Evolutionary conservation across 2,888 invertebrate species (phyloP), one percentile per base, ranked within the genome.

Genomic region (Myopa testacea): DNA sequence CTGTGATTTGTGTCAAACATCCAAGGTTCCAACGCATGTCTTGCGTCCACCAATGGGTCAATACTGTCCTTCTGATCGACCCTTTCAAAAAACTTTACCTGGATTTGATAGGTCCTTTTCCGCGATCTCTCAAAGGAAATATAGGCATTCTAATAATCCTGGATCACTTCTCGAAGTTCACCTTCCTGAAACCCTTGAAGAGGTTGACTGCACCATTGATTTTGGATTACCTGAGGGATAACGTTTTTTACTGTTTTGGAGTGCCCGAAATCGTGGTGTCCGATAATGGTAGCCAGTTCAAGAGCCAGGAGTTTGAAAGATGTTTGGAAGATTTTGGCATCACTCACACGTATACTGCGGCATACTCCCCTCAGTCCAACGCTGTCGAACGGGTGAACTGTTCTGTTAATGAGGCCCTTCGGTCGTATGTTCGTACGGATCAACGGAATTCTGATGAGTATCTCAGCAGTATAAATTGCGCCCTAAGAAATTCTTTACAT

Each of bases 141-240:
- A 62, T 75, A 6, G 70, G 78, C 10, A 75, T 81, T 16, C 67
- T 78, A 1, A 79, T 81, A 1, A 73, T 78, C 4, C 38, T 81
- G 2, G 79, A 79, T 26, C 79, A 80, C 52, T 77, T 80, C 34
- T 69, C 79, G 0, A 80, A 80, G 34, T 81, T 72, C 58, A 77
- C 70, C 6, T 67, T 71, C 58, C 60, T 78, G 50, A 76, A 60
- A 55, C 75, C 40, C 37, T 62, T 63, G 12, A 45, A 37, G 19
- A 77, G 52, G 70, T 81, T 74, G 63, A 55, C 69, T 12, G 5
- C 74, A 4, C 6, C 52, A 4, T 14, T 7, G 6, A 38, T 71
- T 38, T 4, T 4, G 4, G 55, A 71, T 7, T 71, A 14, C 37
- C 52, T 71, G 6, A 4, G n/a, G 4, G 38, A 37, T 16, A 5